Conservation (phyloP, 2,888 invertebrate genomes). For the Agrotis segetum region DNA sequence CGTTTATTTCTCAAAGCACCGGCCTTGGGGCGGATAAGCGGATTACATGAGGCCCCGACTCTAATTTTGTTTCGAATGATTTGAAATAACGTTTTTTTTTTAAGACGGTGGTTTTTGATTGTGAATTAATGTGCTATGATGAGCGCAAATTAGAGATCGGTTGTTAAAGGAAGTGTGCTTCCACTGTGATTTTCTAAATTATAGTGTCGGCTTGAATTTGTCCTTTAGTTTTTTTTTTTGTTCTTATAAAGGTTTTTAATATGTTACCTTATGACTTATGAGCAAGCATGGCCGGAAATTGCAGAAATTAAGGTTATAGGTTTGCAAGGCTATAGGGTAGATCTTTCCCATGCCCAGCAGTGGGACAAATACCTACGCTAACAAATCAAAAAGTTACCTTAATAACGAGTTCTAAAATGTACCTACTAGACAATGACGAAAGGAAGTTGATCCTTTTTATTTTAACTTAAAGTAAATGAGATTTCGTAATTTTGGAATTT, state of each 20-base stretch:
- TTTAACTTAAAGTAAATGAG: not conserved
- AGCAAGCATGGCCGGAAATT: too few relatives aligned
- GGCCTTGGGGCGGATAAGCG: slow-evolving; percentile 66
- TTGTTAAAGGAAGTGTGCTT: slow-evolving; percentile 26
- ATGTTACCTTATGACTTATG: too few relatives aligned
- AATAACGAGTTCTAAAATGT: too few relatives aligned
- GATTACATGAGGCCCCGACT: slow-evolving; percentile 53
- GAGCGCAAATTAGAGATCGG: slow-evolving; percentile 42
- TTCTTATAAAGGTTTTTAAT: too few relatives aligned
- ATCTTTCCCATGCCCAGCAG: too few relatives aligned
- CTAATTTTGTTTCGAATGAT: slow-evolving; percentile 61
- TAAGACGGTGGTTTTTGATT: slow-evolving; percentile 32
- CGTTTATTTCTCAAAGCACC: slow-evolving; percentile 65
- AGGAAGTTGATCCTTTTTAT: not conserved
- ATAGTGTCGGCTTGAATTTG: not conserved
- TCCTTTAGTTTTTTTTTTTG: not conserved
- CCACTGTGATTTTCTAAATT: slow-evolving; percentile 20
- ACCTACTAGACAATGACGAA: too few relatives aligned
- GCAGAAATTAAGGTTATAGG: too few relatives aligned
- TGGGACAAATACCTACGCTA: too few relatives aligned
- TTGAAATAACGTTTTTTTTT: slow-evolving; percentile 56
- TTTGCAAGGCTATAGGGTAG: too few relatives aligned
- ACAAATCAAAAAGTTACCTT: too few relatives aligned
- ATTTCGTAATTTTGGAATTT: too few relatives aligned
- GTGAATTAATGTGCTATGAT: slow-evolving; percentile 44